Percentiles rank a stretch among this genome's conserved stretches.
These are phyloP conservation scores for Lottia gigantea DNA, from an alignment of 2,888 invertebrate species.

Conservation along the genomic window DNA sequence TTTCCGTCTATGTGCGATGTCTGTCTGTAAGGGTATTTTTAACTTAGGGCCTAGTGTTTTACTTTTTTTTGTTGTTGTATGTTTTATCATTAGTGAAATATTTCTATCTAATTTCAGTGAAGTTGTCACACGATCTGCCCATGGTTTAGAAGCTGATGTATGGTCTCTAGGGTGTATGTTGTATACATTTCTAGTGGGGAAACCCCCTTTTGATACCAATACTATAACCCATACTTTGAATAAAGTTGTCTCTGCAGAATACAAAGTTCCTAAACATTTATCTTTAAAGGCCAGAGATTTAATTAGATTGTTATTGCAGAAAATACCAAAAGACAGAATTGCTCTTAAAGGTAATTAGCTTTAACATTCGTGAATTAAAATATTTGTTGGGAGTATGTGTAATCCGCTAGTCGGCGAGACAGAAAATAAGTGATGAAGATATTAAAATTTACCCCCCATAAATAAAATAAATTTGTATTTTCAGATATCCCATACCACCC, in stretches of 20 bases:
- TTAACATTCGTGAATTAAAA: no score
- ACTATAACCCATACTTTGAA: slow-evolving; percentile 82
- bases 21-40: no score
- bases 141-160: slow-evolving; percentile 93
- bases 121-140: slow-evolving; percentile 87
- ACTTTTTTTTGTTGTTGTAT: neutral
- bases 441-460: no score
- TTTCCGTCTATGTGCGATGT: no score
- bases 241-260: slow-evolving; percentile 86
- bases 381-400: no score
- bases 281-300: slow-evolving; percentile 87
- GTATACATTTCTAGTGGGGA: slow-evolving; percentile 88
- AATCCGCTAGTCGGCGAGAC: no score
- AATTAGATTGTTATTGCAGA: slow-evolving; percentile 82
- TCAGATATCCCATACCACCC: slow-evolving; percentile 57
- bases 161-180: slow-evolving; percentile 95
- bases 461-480: slow-evolving; percentile 7
- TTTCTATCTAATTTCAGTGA: slow-evolving; percentile 60
- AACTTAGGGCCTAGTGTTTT: no score
- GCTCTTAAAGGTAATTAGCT: slow-evolving; percentile 61
- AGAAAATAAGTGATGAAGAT: no score
- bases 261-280: slow-evolving; percentile 80
- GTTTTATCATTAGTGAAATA: neutral
- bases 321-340: slow-evolving; percentile 88
- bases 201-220: slow-evolving; percentile 92